These are phyloP conservation scores for Chaetorhynchus papuensis DNA, from an alignment of 2,113 vertebrate genomes.

Conservation along the genomic window DNA sequence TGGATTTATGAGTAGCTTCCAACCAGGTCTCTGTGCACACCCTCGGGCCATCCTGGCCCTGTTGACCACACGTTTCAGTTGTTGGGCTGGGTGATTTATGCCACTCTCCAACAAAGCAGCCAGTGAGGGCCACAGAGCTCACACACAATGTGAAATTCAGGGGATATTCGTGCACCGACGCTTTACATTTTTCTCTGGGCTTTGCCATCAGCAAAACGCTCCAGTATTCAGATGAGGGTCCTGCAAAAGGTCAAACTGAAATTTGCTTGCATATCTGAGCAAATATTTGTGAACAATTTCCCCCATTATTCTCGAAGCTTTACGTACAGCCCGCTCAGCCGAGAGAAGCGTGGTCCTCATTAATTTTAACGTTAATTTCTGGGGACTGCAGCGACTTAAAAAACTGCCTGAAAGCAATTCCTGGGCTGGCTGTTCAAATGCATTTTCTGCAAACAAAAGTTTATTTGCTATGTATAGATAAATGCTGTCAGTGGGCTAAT, in stretches of 20 bases:
- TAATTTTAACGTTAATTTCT: too few relatives aligned
- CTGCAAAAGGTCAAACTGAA: neutral
- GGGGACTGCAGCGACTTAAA: neutral
- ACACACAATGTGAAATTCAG: neutral
- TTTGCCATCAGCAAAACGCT: neutral
- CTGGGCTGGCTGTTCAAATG: slow-evolving; percentile 31
- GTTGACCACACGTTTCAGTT: neutral
- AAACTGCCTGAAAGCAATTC: slow-evolving; percentile 21
- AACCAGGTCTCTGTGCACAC: neutral
- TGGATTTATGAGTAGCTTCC: neutral
- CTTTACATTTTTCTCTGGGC: slow-evolving; percentile 4
- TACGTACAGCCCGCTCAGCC: neutral
- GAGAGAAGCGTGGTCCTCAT: neutral
- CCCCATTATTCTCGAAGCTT: neutral
- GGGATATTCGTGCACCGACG: neutral
- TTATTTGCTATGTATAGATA: slow-evolving; percentile 68
- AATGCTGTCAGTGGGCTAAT: slow-evolving; percentile 65
- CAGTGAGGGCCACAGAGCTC: neutral
- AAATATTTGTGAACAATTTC: slow-evolving; percentile 45
- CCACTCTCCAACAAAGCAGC: neutral
- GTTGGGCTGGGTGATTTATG: neutral
- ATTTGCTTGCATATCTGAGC: neutral
- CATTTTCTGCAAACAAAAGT: slow-evolving; percentile 66
- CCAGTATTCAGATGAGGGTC: slow-evolving; percentile 6
- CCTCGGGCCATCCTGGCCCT: neutral